Base-by-base conservation (phyloP, 1,140 invertebrate genomes). In the Eurosta solidaginis region DNA sequence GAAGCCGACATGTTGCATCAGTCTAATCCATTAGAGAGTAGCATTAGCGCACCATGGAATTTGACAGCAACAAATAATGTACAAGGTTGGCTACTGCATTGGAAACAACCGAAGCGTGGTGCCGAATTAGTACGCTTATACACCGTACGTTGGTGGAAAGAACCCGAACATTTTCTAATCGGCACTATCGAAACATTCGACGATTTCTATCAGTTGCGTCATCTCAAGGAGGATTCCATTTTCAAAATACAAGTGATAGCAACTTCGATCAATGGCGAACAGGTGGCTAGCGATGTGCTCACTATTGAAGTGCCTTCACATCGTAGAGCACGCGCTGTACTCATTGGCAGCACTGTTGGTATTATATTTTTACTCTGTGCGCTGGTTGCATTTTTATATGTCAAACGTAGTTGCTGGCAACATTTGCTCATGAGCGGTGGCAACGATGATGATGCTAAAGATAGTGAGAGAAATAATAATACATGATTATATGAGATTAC, bases 201-300 rank as follows among this genome's bases (percentile, higher is more conserved):
- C 81, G 92, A 89, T 77, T 92, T 89, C 81, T 92, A 91, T 82
- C 50, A 88, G 91, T 90, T 93, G 33, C 90, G 90, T 82, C 89
- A 90, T 81, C 84, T 93, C 47, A 90, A 91, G 79, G 93, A 93
- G 82, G 91, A 93, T 74, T 89, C 89, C 68, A 90, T 89, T 47
- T 93, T 93, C 80, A 90, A 90, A 74, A 91, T 94, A 77, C 91
- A 93, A 88, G 91, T 94, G 6, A 83, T 90, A n/a, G 91, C 92
- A 0, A 87, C 91, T 49, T 91, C 91, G 0, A 79, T 88, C 0
- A 88, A 89, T 50, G 90, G 91, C 44, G 89, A 91, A 79, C 85
- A 91, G 49, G 87, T 90, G 10, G 85, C 89, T 1, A 92, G 92
- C 75, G 89, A 89, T 3, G 89, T 90, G 73, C 86, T 92, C 27